A percentile compares a stretch with the other conserved stretches of the same genome.
phyloP scores from a whole-genome alignment of 2,113 vertebrate species.

The Coracopsis vasa region DNA sequence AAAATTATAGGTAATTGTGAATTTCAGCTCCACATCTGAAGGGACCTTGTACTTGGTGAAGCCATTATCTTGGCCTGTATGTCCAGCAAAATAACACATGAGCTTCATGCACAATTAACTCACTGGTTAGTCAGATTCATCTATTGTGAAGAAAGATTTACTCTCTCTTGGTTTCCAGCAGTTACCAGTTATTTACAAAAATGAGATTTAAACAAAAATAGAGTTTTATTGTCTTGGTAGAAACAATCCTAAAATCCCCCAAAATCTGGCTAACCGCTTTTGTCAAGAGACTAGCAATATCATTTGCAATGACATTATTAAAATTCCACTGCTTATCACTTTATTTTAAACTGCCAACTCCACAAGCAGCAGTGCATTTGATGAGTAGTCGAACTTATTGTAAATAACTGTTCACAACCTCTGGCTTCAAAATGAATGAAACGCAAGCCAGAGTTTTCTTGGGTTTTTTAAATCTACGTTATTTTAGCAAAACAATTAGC shows the following conservation, averaged over 20 bases:
- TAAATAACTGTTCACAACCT: neutral
- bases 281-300: neutral
- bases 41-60: neutral
- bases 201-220: neutral
- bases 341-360: neutral
- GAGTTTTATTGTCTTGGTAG: neutral
- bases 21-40: neutral
- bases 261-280: neutral
- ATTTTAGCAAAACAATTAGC: neutral
- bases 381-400: neutral
- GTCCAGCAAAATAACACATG: neutral
- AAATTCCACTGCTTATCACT: neutral
- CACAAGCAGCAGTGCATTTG: neutral
- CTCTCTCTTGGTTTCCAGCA: neutral
- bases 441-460: neutral
- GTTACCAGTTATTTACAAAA: neutral
- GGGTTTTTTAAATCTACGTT: neutral
- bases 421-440: neutral
- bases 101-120: neutral
- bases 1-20: neutral
- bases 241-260: neutral
- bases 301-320: rapidly evolving
- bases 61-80: neutral
- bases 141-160: neutral
- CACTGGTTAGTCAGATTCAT: neutral